These are phyloP conservation scores for Thera obeliscata DNA, from an alignment of 2,888 invertebrate genomes.

Conservation along the genomic window DNA sequence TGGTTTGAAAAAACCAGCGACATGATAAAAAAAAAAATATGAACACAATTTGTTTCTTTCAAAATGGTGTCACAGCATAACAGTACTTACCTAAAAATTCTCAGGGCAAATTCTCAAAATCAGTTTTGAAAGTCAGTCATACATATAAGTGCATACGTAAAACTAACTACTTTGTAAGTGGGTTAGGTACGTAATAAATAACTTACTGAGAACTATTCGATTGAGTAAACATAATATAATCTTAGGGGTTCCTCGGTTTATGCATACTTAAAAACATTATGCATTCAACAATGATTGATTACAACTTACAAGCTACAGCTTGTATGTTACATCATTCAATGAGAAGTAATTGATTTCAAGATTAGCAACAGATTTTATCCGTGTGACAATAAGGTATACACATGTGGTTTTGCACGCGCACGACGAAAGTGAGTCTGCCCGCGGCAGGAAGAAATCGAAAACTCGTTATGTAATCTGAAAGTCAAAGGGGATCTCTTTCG, in stretches of 20 bases:
- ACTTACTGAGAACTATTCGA: conserved; percentile 1
- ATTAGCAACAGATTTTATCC: conserved; percentile 31
- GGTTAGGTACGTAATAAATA: not conserved
- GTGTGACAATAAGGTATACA: conserved; percentile 31
- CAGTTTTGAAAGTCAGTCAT: no score
- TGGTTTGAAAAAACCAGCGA: no score
- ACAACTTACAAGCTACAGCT: conserved; percentile 5
- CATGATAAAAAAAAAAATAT: no score
- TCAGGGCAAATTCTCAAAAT: no score
- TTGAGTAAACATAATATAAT: conserved; percentile 12
- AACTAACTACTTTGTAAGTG: not conserved
- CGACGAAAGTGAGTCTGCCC: conserved; percentile 69
- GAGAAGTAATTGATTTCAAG: conserved; percentile 28
- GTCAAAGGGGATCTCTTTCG: conserved; percentile 70
- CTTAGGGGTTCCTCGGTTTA: conserved; percentile 3
- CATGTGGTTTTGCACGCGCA: conserved; percentile 35
- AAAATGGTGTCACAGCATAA: no score
- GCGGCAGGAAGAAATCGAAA: conserved; percentile 74
- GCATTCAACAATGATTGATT: conserved; percentile 15
- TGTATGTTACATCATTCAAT: conserved; percentile 27
- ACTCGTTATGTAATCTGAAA: conserved; percentile 71
- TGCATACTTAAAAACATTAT: conserved; percentile 9
- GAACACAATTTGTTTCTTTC: no score
- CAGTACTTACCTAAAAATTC: no score
- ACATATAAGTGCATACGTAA: not conserved